Evolutionary conservation across 1,140 invertebrate species (phyloP).

Genomic region (Heliconius himera): DNA sequence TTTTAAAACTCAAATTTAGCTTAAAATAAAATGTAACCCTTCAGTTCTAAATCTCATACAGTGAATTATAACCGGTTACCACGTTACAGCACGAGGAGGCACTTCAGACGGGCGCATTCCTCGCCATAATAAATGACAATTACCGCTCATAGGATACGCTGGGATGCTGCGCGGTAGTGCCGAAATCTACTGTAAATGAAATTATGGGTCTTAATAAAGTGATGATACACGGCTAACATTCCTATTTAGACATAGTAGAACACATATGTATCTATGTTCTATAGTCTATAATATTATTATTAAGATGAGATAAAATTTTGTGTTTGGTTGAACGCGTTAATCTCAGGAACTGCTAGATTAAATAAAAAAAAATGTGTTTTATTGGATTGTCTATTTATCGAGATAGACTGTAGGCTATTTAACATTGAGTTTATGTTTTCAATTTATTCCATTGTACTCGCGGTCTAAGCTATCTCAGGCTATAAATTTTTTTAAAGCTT

Average conservation of each 20-base stretch:
- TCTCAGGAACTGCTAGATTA: too few species aligned
- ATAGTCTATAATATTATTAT: too few species aligned
- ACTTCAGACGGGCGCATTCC: constrained; percentile 38
- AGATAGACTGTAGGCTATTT: too few species aligned
- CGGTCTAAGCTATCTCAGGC: too few species aligned
- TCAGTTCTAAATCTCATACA: neutral
- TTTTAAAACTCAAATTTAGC: neutral
- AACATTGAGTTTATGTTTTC: too few species aligned
- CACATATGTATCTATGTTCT: too few species aligned
- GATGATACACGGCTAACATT: constrained; percentile 1
- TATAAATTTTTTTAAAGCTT: too few species aligned
- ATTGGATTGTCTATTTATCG: too few species aligned
- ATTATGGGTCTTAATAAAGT: constrained; percentile 17
- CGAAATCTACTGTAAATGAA: constrained; percentile 22
- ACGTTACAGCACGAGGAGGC: constrained; percentile 24
- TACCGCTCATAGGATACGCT: constrained; percentile 26
- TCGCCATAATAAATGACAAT: constrained; percentile 40
- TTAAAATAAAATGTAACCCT: neutral
- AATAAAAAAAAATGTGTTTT: too few species aligned
- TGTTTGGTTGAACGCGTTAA: too few species aligned
- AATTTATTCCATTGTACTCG: too few species aligned
- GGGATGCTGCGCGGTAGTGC: constrained; percentile 4
- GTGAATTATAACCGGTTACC: neutral
- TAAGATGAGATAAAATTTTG: too few species aligned
- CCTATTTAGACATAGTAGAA: neutral